Conservation (phyloP, 2,113 vertebrate genomes). For the Apaloderma vittatum region DNA sequence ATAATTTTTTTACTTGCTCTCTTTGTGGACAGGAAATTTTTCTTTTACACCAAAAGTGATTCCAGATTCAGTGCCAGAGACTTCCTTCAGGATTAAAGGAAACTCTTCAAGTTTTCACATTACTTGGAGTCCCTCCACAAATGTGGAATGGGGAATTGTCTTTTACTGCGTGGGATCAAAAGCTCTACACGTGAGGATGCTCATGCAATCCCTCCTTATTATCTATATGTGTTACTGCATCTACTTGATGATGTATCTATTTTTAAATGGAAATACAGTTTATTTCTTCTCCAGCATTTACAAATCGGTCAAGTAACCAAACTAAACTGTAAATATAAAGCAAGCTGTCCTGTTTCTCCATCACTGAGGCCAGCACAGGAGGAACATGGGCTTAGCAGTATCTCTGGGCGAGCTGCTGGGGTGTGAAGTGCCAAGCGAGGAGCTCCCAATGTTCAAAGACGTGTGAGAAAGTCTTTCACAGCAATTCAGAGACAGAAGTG, state of each 20-base stretch:
- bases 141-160: conserved; percentile 77
- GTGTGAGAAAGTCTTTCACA: neutral
- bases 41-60: conserved; percentile 76
- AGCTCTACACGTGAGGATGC: conserved; percentile 56
- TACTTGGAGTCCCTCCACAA: conserved; percentile 69
- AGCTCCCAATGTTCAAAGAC: neutral
- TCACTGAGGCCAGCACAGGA: neutral
- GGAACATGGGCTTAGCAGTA: neutral
- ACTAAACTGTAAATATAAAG: neutral
- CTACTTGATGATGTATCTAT: neutral
- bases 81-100: conserved; percentile 76
- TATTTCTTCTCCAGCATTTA: neutral
- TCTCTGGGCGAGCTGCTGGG: neutral
- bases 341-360: neutral
- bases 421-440: neutral
- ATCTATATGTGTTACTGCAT: neutral
- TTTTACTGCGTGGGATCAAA: conserved; percentile 79
- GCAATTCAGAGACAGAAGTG: neutral
- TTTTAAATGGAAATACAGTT: neutral
- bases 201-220: neutral
- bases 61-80: conserved; percentile 71
- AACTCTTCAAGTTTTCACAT: conserved; percentile 74
- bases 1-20: neutral
- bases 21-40: conserved; percentile 69
- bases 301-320: neutral